Evolutionary conservation across 2,113 vertebrate species (phyloP), one percentile per base, ranked within the genome.

Genomic region (Eonycteris spelaea): DNA sequence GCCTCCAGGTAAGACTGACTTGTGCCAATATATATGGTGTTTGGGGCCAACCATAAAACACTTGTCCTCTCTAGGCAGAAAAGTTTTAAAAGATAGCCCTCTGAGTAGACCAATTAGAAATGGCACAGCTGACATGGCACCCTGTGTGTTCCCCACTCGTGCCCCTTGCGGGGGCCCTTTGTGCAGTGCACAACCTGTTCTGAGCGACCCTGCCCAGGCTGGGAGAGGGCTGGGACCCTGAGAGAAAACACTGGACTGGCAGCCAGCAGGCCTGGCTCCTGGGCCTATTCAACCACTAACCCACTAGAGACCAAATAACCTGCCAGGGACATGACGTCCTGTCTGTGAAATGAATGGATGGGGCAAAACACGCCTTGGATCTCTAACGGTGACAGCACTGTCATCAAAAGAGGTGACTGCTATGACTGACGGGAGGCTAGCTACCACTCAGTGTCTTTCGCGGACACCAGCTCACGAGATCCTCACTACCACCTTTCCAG

Each of bases 131-230:
- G 14, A 30, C 18, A 16, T 0, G 30, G 13, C 16, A 21, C 57
- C 8, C 7, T 1, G 12, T 30, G 30, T 10, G 7, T 22, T n/a
- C 28, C 5, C 4, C 10, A 4, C 43, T 45, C 21, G 26, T 14
- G 59, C 15, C 45, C 38, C 15, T 79, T 30, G 6, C 0, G 7
- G 35, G 18, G 16, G 74, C 61, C 45, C 2, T 6, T 70, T 70
- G 65, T 75, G 65, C 38, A 75, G 57, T 8, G 14, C 0, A 19
- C 53, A 57, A 22, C 59, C 61, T 91, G 61, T 70, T 79, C 85
- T 78, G 51, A 13, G 75, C 1, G 6, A 30, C 38, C 11, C 61
- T 67, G 55, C 7, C 38, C 40, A 43, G 55, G 14, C 16, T 73
- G 48, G 11, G 65, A 30, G 67, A 77, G 51, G 80, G 24, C 67